phyloP scores from a whole-genome alignment of 2,888 invertebrate species.

The Drosophila paracracens region DNA sequence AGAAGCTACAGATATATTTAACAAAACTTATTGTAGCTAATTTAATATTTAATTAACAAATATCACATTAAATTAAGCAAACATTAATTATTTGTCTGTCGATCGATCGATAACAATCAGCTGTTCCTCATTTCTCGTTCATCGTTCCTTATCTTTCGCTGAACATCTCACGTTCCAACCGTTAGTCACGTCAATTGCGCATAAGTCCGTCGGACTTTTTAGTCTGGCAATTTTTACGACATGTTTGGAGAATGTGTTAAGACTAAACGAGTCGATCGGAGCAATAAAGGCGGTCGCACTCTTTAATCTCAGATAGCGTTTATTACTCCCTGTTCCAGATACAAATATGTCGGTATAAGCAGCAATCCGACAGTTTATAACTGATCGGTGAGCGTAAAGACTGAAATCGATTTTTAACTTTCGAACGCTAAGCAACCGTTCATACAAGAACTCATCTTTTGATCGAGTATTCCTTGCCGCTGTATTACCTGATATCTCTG shows the following conservation, averaged over 20 bases:
- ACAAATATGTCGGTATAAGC: conserved; percentile 28
- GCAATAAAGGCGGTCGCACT: conserved; percentile 36
- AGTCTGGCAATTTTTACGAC: conserved; percentile 45
- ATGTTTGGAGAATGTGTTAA: conserved; percentile 10
- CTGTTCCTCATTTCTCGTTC: conserved; percentile 16
- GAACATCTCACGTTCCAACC: conserved; percentile 12
- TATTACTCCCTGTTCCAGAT: conserved; percentile 4
- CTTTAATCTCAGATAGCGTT: conserved; percentile 47
- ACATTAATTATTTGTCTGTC: conserved; percentile 35
- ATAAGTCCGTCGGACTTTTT: conserved; percentile 45
- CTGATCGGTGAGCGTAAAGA: conserved; percentile 6
- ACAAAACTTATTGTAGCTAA: neutral
- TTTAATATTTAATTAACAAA: neutral
- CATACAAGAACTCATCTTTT: neutral
- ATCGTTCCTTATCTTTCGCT: neutral
- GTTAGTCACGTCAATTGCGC: conserved; percentile 69
- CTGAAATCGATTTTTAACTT: neutral
- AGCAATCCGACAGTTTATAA: conserved; percentile 4
- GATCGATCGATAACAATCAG: conserved; percentile 36
- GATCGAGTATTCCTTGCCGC: neutral
- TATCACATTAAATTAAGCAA: conserved; percentile 22
- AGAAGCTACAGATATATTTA: neutral
- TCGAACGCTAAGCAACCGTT: neutral
- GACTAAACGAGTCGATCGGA: neutral
- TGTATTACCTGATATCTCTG: neutral